Evolutionary conservation across 30 jellyfish, hydroid and myxozoan species (phyloP), one percentile per base, ranked within the genome.

Genomic region (Turritopsis rubra): DNA sequence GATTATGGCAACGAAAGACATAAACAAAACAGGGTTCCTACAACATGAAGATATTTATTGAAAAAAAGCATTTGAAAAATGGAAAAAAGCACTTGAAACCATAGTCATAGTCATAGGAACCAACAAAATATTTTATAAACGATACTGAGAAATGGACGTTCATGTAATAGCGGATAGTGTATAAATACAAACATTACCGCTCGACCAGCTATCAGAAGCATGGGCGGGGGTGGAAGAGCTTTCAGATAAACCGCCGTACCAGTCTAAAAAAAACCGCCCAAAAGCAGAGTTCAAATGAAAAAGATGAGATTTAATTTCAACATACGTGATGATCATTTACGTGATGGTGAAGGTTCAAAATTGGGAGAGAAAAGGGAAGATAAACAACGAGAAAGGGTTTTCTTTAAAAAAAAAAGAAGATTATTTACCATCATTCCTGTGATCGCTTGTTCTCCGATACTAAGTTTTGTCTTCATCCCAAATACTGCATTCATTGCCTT

Each of bases 211-310:
- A n/a, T 25, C 21, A 70, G 52, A 80, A 80, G 81, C 85, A 93
- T 80, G 81, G 96, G 96, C 65, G 99, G 99, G 1, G 89, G 84
- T 17, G 99, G 96, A n/a, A 93, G 84, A 0, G 99, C 96, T 7
- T 97, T 29, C 29, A 93, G 65, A 75, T 75, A 93, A 25, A 93
- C 85, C 17, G 99, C 99, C 4, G 99, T 93, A 29, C 96, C 99
- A 82, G 99, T 82, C 96, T 93, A 85, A 74, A 79, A 25, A 28
- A 52, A 83, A 28, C 20, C 28, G 26, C n/a, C n/a, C n/a, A n/a
- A n/a, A n/a, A n/a, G n/a, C n/a, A n/a, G n/a, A n/a, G n/a, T n/a
- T n/a, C n/a, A n/a, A n/a, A n/a, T n/a, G n/a, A n/a, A n/a, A n/a
- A n/a, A n/a, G n/a, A n/a, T n/a, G n/a, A n/a, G n/a, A n/a, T n/a